Conservation (phyloP, 2,113 vertebrate genomes). For the Cervus canadensis region DNA sequence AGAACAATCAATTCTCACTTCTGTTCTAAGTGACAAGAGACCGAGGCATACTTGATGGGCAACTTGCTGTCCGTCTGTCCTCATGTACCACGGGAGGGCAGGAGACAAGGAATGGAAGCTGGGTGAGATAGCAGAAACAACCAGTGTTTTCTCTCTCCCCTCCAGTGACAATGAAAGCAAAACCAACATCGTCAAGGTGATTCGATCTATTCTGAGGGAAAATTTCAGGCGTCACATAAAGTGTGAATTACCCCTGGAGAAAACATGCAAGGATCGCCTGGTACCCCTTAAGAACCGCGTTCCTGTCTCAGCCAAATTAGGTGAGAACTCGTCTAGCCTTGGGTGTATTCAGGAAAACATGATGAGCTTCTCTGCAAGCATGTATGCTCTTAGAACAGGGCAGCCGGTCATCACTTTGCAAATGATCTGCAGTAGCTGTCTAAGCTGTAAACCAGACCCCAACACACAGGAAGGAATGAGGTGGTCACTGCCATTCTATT, state of each 20-base stretch:
- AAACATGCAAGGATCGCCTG: conserved; percentile 84
- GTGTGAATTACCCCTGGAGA: conserved; percentile 85
- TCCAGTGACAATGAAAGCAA: conserved; percentile 92
- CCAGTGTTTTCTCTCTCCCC: neutral
- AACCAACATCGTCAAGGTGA: conserved; percentile 91
- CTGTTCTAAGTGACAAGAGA: neutral
- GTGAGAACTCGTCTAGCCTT: conserved; percentile 78
- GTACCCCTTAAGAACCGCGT: conserved; percentile 85
- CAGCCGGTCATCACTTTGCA: neutral
- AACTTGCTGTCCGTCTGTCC: neutral
- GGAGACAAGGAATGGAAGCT: accelerated
- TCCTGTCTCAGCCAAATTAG: conserved; percentile 90
- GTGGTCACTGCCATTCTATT: neutral
- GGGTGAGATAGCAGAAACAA: accelerated
- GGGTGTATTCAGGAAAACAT: neutral
- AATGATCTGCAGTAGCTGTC: neutral
- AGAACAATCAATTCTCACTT: neutral
- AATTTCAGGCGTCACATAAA: conserved; percentile 90
- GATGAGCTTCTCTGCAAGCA: neutral
- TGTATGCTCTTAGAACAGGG: accelerated
- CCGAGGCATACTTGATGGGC: neutral
- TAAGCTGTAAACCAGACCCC: neutral
- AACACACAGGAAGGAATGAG: accelerated
- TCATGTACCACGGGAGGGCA: accelerated
- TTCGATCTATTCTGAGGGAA: conserved; percentile 93